Percentiles rank a stretch among this genome's conserved stretches.
These are phyloP conservation scores for Nycticorax nycticorax DNA, from an alignment of 2,113 vertebrate genomes.

Conservation along the genomic window DNA sequence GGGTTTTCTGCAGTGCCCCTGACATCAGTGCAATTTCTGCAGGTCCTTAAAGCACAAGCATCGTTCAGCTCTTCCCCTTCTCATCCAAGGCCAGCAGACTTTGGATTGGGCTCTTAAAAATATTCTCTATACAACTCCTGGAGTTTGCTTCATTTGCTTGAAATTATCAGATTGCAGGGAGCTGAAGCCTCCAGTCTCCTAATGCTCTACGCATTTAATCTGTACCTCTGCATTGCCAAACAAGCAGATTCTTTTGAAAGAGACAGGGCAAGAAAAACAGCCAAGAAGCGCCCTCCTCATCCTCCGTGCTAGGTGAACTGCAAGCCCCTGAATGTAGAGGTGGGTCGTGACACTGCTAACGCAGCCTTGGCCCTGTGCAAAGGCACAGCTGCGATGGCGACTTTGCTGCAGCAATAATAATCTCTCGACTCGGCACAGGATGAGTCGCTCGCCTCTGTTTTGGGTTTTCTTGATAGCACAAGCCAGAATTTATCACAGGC, in stretches of 20 bases:
- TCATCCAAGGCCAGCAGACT: neutral
- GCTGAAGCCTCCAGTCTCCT: neutral
- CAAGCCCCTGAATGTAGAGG: neutral
- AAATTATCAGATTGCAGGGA: neutral
- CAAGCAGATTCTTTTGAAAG: neutral
- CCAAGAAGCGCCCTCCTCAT: neutral
- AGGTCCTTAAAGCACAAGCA: neutral
- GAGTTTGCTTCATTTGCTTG: neutral
- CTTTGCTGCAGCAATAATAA: neutral
- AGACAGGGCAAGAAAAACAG: neutral
- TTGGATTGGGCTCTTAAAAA: neutral
- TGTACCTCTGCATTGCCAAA: neutral
- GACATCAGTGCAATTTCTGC: neutral
- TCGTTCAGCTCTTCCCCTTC: neutral
- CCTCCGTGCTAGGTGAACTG: neutral
- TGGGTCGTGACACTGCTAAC: neutral
- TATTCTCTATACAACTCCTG: neutral
- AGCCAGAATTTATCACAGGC: neutral
- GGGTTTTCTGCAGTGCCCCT: neutral
- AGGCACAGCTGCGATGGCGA: rapidly evolving
- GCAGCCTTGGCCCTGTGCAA: neutral
- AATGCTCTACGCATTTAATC: neutral
- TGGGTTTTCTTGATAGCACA: neutral
- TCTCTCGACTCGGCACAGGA: neutral
- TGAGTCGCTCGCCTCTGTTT: neutral